Evolutionary conservation across 2,797 vertebrate genomes (phyloP).

Genomic region (Tiaroga cobitis): DNA sequence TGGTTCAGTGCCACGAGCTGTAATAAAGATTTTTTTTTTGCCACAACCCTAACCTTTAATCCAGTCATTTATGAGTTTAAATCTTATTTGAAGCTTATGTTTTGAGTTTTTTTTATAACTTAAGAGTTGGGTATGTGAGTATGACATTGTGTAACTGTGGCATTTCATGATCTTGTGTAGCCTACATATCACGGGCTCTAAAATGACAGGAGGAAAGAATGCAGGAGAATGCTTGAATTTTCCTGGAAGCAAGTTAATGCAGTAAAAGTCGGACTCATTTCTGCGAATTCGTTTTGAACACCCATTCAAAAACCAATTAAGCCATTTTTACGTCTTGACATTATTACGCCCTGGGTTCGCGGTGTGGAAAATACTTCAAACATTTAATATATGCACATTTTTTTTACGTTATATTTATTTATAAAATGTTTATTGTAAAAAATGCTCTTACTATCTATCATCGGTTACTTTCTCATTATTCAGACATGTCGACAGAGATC

Average conservation of each 20-base stretch:
- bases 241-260: background rate
- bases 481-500: background rate
- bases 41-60: background rate
- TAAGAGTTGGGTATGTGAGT: background rate
- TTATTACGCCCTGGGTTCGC: background rate
- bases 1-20: background rate
- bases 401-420: background rate
- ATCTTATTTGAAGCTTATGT: background rate
- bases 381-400: no score
- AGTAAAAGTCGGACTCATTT: background rate
- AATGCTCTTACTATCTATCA: background rate
- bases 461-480: background rate
- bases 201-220: constrained; percentile 2
- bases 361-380: background rate
- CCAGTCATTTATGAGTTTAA: background rate
- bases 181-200: background rate
- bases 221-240: background rate
- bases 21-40: background rate
- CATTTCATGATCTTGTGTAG: constrained; percentile 20
- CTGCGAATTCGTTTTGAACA: background rate
- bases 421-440: background rate
- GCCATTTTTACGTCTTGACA: background rate
- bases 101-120: background rate
- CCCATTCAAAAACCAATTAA: background rate
- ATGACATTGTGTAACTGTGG: constrained; percentile 28